Base-by-base conservation (phyloP, 2,888 invertebrate species). In the Phengaris alcon region DNA sequence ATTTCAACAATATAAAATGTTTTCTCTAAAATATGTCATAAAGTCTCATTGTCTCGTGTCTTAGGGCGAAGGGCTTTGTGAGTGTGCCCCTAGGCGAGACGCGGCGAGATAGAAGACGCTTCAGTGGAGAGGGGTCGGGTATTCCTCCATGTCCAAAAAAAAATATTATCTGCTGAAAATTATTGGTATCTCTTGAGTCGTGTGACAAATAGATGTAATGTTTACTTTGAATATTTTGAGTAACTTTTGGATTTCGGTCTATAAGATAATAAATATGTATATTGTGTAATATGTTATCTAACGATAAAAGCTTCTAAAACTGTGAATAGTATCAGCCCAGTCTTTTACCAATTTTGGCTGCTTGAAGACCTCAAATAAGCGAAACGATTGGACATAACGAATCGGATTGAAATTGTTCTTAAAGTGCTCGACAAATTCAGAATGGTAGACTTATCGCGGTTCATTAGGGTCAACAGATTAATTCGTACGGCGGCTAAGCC, bases 401-500 rank as follows among this genome's bases (percentile, higher is more conserved):
- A 35, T 44, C 35, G 22, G 59, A 44, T 64, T 64, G 35, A 64
- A 44, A 64, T 64, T 64, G 64, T 64, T 35, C 35, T 44, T 64
- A 64, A 64, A 64, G 8, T 48, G 52, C 9, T 35, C 9, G 10
- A 35, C 35, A 64, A 64, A 4, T 64, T 10, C 35, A 64, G 64
- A 35, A 35, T 64, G 64, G 12, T 64, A 35, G 35, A 12, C 64
- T 35, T 35, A 64, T 64, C 35, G 35, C 35, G 64, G 35, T 3
- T 44, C 35, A 64, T 64, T 64, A 64, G 35, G 64, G 64, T 64
- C 64, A 64, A 64, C 64, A 10, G 64, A 64, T 64, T 64, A 52
- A 52, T 1, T 64, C 35, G 3, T 10, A 64, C 22, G 59, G 35
- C 64, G 64, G 12, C 35, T 64, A 44, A 59, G 10, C 35, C 64